phyloP scores from a whole-genome alignment of 2,888 invertebrate species.

The Cacoxenus indagator region DNA sequence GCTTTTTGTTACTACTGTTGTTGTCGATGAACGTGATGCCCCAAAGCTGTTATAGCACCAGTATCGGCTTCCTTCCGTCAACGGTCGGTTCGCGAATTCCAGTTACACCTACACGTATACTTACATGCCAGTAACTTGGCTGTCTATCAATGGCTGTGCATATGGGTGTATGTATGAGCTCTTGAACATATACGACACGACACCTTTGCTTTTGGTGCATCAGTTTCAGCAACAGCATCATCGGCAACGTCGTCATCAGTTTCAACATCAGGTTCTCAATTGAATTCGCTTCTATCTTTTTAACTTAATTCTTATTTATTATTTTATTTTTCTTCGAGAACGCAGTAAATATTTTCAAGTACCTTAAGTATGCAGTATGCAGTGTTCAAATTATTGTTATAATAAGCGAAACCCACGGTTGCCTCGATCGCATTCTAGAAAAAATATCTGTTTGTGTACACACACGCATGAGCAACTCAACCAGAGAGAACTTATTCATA shows the following conservation, averaged over 20 bases:
- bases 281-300: background rate
- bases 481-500: no score
- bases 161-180: conserved; percentile 23
- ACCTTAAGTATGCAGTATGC: no score
- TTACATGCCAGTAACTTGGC: background rate
- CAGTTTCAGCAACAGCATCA: background rate
- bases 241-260: background rate
- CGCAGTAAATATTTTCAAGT: no score
- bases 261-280: conserved; percentile 6
- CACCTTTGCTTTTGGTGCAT: background rate
- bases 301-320: background rate
- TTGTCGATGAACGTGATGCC: background rate
- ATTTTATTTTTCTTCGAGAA: no score
- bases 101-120: no score
- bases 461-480: no score
- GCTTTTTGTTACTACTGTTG: no score
- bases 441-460: no score
- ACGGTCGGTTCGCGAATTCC: no score
- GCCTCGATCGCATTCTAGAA: no score
- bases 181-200: background rate
- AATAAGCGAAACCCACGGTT: no score
- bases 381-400: no score
- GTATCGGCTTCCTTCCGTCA: background rate
- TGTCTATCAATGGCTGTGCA: background rate
- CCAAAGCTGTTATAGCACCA: background rate